These are phyloP conservation scores for Danio albolineatus DNA, from an alignment of 2,797 vertebrate genomes.

Conservation along the genomic window DNA sequence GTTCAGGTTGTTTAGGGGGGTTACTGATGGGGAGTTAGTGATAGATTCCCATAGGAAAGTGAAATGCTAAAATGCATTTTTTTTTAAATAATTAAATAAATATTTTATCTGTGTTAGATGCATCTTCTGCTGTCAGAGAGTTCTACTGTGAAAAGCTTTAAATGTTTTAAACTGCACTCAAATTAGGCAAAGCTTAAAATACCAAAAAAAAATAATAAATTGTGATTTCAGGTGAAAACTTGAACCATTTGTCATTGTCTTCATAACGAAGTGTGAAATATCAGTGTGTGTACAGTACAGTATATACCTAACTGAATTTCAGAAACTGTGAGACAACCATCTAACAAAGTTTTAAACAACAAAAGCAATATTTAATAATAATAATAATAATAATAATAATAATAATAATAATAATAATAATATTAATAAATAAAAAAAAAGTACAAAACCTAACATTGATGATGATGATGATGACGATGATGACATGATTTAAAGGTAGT, in stretches of 20 bases:
- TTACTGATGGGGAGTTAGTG: not conserved
- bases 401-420: no score
- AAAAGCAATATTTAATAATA: no score
- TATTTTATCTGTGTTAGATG: not conserved
- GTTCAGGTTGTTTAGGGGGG: not conserved
- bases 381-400: no score
- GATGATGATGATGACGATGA: no score
- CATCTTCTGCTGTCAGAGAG: not conserved
- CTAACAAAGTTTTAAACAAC: no score
- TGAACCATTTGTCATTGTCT: not conserved
- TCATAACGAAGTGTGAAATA: no score
- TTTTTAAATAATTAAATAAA: not conserved
- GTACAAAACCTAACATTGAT: no score
- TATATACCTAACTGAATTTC: no score
- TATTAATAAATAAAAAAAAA: no score
- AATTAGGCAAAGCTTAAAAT: not conserved
- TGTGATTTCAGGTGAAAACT: not conserved
- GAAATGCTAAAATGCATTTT: not conserved
- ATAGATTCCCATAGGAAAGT: not conserved
- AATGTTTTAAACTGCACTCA: not conserved
- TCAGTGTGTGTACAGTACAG: no score
- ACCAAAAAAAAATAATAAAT: not conserved
- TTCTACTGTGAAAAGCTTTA: not conserved
- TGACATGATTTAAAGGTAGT: no score
- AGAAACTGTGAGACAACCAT: no score